Conservation (phyloP, 2,888 invertebrate genomes). For the Nemotelus nigrinus region DNA sequence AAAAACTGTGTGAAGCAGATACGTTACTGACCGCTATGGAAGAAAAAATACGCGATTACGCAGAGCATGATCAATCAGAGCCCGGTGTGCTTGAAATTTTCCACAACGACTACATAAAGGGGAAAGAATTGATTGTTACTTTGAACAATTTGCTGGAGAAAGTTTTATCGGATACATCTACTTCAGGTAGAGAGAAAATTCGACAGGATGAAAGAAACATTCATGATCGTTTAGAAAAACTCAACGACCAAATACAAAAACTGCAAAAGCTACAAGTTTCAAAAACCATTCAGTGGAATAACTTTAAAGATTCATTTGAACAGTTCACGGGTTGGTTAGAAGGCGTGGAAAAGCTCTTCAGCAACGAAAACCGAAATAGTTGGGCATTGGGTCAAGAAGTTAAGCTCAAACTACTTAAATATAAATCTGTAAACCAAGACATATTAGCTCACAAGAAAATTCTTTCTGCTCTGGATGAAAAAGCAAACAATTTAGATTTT, state of each 20-base stretch:
- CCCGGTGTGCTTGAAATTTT: constrained; percentile 77
- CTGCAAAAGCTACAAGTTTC: constrained; percentile 87
- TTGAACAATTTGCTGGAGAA: constrained; percentile 84
- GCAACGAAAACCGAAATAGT: constrained; percentile 74
- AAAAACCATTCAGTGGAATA: constrained; percentile 83
- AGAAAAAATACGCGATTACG: constrained; percentile 67
- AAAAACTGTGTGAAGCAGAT: constrained; percentile 78
- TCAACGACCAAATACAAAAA: constrained; percentile 83
- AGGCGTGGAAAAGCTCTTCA: constrained; percentile 80
- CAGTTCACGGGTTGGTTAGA: constrained; percentile 89
- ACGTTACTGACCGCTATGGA: constrained; percentile 83
- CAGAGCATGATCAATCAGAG: constrained; percentile 69
- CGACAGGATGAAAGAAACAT: constrained; percentile 84
- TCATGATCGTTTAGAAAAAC: constrained; percentile 87
- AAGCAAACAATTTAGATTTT: constrained; percentile 72
- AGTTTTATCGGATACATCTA: constrained; percentile 91
- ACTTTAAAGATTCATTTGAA: constrained; percentile 85
- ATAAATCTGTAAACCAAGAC: constrained; percentile 88
- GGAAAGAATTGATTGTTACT: constrained; percentile 79
- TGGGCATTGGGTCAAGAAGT: constrained; percentile 87
- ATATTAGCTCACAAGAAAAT: constrained; percentile 89
- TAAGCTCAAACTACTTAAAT: constrained; percentile 83
- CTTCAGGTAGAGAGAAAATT: constrained; percentile 88
- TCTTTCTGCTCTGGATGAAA: constrained; percentile 89
- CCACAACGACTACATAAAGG: constrained; percentile 83